Percentiles rank a stretch among this genome's conserved stretches.
phyloP scores from a whole-genome alignment of 2,113 vertebrate species.

The Lophius piscatorius region DNA sequence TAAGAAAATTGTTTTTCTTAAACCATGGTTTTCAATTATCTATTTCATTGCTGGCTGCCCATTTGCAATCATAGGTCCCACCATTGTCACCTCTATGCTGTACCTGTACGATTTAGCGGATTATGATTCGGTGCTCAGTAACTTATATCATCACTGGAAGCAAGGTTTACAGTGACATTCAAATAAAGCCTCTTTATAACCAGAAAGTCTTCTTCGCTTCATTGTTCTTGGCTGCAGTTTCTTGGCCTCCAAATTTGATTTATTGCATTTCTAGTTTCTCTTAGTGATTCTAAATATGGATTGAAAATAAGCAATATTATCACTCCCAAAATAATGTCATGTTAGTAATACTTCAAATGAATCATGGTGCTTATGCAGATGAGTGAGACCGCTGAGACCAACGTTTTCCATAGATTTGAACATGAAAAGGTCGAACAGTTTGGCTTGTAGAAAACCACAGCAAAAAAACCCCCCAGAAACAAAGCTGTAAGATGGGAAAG shows the following conservation, averaged over 20 bases:
- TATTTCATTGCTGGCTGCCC: background rate
- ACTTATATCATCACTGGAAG: background rate
- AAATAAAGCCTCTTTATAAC: no score
- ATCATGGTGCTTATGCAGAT: conserved; percentile 20
- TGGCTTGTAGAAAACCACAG: no score
- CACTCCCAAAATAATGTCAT: conserved; percentile 8
- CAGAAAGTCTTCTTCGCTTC: no score
- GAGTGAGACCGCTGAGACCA: conserved; percentile 21
- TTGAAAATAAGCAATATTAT: background rate
- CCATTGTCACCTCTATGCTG: background rate
- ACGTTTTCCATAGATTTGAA: conserved; percentile 4
- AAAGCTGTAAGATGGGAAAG: conserved; percentile 10
- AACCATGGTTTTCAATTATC: no score
- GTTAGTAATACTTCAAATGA: conserved; percentile 7
- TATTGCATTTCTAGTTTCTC: background rate
- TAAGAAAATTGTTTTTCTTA: no score
- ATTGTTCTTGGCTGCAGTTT: background rate
- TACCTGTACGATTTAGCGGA: background rate
- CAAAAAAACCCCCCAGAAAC: background rate
- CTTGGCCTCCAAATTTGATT: background rate
- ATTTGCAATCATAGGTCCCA: background rate
- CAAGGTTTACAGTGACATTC: background rate
- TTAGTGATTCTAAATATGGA: no score
- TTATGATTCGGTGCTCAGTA: background rate
- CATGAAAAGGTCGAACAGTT: conserved; percentile 57